Evolutionary conservation across 2,888 invertebrate genomes (phyloP), one percentile per base, ranked within the genome.

Genomic region (Apantesis nais): DNA sequence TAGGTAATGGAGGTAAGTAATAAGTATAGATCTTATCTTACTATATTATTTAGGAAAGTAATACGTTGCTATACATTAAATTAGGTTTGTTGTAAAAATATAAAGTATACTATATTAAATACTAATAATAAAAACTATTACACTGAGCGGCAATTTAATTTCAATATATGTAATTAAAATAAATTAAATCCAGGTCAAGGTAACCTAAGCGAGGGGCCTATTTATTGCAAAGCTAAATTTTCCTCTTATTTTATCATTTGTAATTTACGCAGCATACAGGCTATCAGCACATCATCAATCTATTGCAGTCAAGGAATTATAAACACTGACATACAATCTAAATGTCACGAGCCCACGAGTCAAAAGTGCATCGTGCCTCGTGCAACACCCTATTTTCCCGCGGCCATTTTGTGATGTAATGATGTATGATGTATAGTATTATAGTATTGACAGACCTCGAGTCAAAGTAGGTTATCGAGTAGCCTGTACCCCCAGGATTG

Each of bases 391-490:
- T 68, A 73, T 74, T 76, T 74, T 76, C 76, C 58, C 74, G 70
- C 67, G 66, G 74, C 77, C 78, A 76, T 75, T 48, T 71, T 67
- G 76, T 80, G 77, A 83, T 79, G 78, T 80, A 75, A 74, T 31
- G 29, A 1, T 34, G n/a, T 22, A 37, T 25, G 67, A 77, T 79
- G 77, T 52, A 52, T n/a, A 52, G 48, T n/a, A 52, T 22, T 52
- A 52, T 80, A 81, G 76, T 78, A 75, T 78, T 80, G 82, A 79
- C 83, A 78, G 85, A 83, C 80, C 83, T 72, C 67, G 67, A 67
- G 73, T 70, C 74, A 44, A 71, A 70, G 67, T 68, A 74, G 81
- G 81, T 80, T 81, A 81, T 81, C 83, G 29, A 55, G 37, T n/a
- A 2, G 37, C 58, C 29, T 58, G 37, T 74, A 80, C 74, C 77